These are phyloP conservation scores for Pocillopora damicornis DNA, from an alignment of 64 coral and sea anemone species.

Conservation along the genomic window DNA sequence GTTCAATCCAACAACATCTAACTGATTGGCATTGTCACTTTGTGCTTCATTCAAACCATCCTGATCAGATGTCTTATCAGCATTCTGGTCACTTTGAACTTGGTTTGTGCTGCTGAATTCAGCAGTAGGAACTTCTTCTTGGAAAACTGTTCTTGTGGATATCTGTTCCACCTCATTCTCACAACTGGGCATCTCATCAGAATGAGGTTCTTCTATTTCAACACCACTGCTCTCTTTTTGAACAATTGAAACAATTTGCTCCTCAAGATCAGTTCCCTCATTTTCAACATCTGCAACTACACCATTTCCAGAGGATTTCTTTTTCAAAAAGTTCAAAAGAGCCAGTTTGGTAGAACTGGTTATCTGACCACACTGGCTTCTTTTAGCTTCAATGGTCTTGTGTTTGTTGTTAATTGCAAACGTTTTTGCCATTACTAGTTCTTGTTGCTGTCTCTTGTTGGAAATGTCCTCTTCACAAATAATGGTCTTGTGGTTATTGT, in stretches of 20 bases:
- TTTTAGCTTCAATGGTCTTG: too few species aligned
- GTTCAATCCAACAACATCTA: neutral
- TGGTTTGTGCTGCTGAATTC: neutral
- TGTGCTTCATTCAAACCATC: neutral
- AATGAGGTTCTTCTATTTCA: too few species aligned
- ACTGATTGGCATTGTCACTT: too few species aligned
- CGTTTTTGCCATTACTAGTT: too few species aligned
- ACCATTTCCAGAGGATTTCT: neutral
- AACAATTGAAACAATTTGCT: neutral
- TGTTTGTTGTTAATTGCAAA: too few species aligned
- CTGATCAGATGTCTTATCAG: neutral
- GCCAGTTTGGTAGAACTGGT: constrained; percentile 2
- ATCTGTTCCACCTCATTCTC: too few species aligned
- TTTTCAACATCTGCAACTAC: neutral
- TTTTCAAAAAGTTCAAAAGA: constrained; percentile 30
- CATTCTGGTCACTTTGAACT: neutral
- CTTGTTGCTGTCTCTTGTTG: neutral
- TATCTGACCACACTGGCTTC: neutral
- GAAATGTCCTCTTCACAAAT: neutral
- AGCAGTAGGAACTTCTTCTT: neutral
- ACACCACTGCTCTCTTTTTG: neutral
- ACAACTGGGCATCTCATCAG: neutral
- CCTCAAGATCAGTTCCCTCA: neutral
- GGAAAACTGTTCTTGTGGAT: neutral
- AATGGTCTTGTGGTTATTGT: neutral